phyloP scores from a whole-genome alignment of 1,140 invertebrate species.

The Drosophila pandora region DNA sequence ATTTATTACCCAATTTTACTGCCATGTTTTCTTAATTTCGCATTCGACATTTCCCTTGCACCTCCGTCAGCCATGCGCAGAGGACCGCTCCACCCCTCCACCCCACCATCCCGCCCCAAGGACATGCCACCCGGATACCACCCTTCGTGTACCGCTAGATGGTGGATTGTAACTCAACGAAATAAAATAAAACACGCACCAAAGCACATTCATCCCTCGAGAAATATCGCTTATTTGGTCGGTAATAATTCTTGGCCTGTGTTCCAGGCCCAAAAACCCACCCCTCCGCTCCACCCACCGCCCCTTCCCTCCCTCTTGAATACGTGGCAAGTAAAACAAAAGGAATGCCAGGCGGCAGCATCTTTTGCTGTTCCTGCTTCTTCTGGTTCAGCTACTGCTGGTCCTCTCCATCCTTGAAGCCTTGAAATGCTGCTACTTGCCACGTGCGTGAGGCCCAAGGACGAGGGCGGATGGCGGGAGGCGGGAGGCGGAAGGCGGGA shows the following conservation, averaged over 20 bases:
- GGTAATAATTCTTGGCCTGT: slow-evolving; percentile 81
- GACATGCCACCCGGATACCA: slow-evolving; percentile 13
- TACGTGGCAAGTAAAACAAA: slow-evolving; percentile 53
- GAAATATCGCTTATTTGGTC: slow-evolving; percentile 84
- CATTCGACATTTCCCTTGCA: slow-evolving; percentile 79
- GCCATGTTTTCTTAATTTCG: slow-evolving; percentile 83
- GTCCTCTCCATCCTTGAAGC: neutral
- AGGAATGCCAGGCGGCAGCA: slow-evolving; percentile 61
- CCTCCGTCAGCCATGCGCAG: slow-evolving; percentile 75
- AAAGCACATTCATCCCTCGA: slow-evolving; percentile 84
- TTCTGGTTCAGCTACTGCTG: slow-evolving; percentile 20
- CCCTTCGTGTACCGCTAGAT: slow-evolving; percentile 67
- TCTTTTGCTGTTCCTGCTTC: slow-evolving; percentile 44
- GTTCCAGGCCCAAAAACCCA: slow-evolving; percentile 54
- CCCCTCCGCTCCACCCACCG: slow-evolving; percentile 1
- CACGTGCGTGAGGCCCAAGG: slow-evolving; percentile 67
- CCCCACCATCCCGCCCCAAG: slow-evolving; percentile 8
- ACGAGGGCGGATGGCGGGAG: neutral
- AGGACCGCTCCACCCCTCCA: slow-evolving; percentile 27
- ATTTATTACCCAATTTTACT: slow-evolving; percentile 82
- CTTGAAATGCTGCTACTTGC: slow-evolving; percentile 30
- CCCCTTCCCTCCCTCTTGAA: neutral
- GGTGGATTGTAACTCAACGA: slow-evolving; percentile 82
- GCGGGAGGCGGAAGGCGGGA: neutral
- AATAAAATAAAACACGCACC: slow-evolving; percentile 84